A percentile compares a stretch with the other conserved stretches of the same genome.
Evolutionary conservation across 2,888 invertebrate species (phyloP).

Genomic region (Pseudanteris insignis): DNA sequence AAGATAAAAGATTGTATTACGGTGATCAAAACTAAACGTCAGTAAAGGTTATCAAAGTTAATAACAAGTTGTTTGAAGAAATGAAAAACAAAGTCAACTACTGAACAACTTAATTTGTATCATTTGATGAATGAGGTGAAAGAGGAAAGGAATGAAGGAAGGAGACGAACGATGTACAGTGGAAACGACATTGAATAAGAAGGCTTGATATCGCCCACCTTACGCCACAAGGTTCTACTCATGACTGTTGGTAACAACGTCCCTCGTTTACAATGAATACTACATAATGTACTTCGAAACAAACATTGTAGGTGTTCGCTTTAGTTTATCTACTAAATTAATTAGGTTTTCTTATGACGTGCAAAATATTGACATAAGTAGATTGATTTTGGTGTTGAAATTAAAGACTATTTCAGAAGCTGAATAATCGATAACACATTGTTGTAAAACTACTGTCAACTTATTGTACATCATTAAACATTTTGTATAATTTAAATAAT

Average conservation of each 20-base stretch:
- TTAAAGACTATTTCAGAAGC: neutral
- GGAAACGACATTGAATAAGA: conserved; percentile 20
- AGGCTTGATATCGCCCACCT: conserved; percentile 47
- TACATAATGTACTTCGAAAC: conserved; percentile 4
- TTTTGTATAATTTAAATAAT: too few relatives aligned
- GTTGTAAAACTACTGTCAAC: too few relatives aligned
- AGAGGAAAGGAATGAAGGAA: too few relatives aligned
- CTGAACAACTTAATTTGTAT: too few relatives aligned
- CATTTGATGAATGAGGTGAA: too few relatives aligned
- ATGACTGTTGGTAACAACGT: conserved; percentile 42
- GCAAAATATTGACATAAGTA: neutral
- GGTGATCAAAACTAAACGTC: too few relatives aligned
- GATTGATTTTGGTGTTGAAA: neutral
- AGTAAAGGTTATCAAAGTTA: too few relatives aligned
- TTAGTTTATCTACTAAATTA: conserved; percentile 46
- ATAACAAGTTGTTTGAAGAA: too few relatives aligned
- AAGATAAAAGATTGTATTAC: too few relatives aligned
- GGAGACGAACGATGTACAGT: neutral
- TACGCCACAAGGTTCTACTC: conserved; percentile 50
- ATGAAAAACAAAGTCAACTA: too few relatives aligned
- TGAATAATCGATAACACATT: too few relatives aligned
- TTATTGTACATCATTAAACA: too few relatives aligned
- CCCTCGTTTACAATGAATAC: conserved; percentile 20
- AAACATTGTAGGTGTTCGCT: conserved; percentile 53
- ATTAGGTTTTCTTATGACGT: conserved; percentile 48